Evolutionary conservation across 2,888 invertebrate genomes (phyloP), one percentile per base, ranked within the genome.

Genomic region (Chirona hameri): DNA sequence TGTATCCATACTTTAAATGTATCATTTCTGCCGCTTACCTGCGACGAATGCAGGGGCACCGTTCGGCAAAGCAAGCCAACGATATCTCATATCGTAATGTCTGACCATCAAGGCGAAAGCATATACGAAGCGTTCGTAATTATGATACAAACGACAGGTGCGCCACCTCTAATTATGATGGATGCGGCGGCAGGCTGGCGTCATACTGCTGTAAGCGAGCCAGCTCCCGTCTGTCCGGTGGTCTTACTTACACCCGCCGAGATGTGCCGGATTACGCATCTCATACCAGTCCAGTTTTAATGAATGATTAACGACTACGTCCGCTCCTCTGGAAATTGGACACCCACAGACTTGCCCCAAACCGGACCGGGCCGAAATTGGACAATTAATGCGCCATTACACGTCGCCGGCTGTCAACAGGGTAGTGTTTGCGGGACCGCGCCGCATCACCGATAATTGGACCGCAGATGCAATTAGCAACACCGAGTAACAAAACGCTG

Each of bases 331-430:
- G 46, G 76, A 31, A 72, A 31, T 27, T 31, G 72, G 31, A 76
- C 39, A 76, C 76, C 76, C 46, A 46, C 76, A 39, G 46, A 46
- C 76, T 76, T 39, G 39, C 46, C 72, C 18, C 29, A 72, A 72
- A 72, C 46, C 76, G 76, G 76, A 18, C 10, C 76, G 27, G 76
- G 15, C 24, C 14, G 18, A 21, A 76, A 76, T 24, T 76, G 76
- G 39, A 76, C 76, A 76, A 76, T 76, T 76, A 76, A 76, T 76
- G 39, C 76, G 46, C 76, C 76, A 76, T 76, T 76, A 76, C 76
- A 76, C 27, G 12, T 1, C 18, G 76, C 39, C 76, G 27, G 39
- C 76, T 31, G 76, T 76, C 76, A 76, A 46, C 39, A 46, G 5
- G 27, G 5, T 2, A 27, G 72, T 72, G 72, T 31, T 72, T 29